Evolutionary conservation across 1,140 invertebrate species (phyloP).

Genomic region (Caenorhabditis brenneri): DNA sequence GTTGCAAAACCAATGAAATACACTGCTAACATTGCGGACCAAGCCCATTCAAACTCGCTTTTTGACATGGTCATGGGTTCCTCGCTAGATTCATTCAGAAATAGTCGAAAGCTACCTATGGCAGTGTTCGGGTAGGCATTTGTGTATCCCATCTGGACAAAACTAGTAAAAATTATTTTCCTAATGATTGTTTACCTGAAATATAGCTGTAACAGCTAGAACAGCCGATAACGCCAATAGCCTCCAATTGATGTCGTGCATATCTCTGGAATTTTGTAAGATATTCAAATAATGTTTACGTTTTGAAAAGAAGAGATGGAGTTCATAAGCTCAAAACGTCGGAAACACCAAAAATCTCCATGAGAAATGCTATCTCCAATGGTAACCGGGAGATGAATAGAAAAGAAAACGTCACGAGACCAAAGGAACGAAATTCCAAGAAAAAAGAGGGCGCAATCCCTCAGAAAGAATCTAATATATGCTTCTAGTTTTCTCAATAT

Average conservation of each 20-base stretch:
- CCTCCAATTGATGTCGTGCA: neutral
- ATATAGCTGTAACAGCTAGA: conserved; percentile 23
- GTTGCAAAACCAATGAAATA: conserved; percentile 60
- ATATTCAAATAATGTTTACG: too few species aligned
- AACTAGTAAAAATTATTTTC: neutral
- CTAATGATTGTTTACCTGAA: neutral
- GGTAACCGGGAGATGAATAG: neutral
- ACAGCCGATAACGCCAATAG: neutral
- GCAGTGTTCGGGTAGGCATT: conserved; percentile 61
- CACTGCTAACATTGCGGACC: conserved; percentile 59
- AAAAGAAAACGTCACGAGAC: neutral
- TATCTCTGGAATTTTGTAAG: too few species aligned
- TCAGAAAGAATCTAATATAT: too few species aligned
- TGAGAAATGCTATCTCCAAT: neutral
- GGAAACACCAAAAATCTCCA: neutral
- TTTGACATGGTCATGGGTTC: conserved; percentile 3
- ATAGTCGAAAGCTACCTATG: conserved; percentile 53
- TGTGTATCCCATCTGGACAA: conserved; percentile 60
- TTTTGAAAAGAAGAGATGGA: neutral
- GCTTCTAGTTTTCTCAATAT: too few species aligned
- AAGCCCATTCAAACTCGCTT: conserved; percentile 54
- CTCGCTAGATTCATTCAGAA: conserved; percentile 49
- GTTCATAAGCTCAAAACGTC: too few species aligned
- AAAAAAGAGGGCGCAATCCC: too few species aligned
- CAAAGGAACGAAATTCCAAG: too few species aligned